A percentile compares a stretch with the other conserved stretches of the same genome.
These are phyloP conservation scores for Lacanobia wlatinum DNA, from an alignment of 2,888 invertebrate species.

Conservation along the genomic window DNA sequence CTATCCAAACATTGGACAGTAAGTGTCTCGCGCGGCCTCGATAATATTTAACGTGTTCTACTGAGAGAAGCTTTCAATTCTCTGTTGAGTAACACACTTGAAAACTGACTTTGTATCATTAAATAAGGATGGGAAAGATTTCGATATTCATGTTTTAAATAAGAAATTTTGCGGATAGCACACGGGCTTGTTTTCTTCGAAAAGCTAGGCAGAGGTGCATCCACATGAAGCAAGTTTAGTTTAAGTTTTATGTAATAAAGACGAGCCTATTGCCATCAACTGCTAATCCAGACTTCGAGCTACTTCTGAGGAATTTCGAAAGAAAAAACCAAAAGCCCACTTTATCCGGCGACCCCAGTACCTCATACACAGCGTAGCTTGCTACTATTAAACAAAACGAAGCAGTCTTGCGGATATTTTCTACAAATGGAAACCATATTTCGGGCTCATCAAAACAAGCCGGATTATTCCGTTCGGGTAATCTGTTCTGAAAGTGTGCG, in stretches of 20 bases:
- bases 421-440: not conserved
- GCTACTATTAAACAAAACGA: not conserved
- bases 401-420: not conserved
- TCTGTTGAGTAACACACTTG: constrained; percentile 32
- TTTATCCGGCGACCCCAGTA: not conserved
- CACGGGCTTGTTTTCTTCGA: too few species aligned
- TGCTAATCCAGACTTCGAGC: not conserved
- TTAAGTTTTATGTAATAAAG: too few species aligned
- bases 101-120: constrained; percentile 21
- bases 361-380: too few species aligned
- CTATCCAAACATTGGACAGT: constrained; percentile 26
- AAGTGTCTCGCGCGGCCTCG: constrained; percentile 19
- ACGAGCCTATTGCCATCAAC: not conserved
- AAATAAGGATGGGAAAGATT: constrained; percentile 4
- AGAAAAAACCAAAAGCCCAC: not conserved
- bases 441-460: not conserved
- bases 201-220: too few species aligned
- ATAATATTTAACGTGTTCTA: constrained; percentile 16
- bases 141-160: not conserved
- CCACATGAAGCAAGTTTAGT: too few species aligned
- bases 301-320: not conserved
- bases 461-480: not conserved
- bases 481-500: too few species aligned
- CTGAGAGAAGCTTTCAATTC: constrained; percentile 26
- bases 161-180: not conserved